Evolutionary conservation across 1,140 invertebrate species (phyloP).

Genomic region (Drosophila sproati): DNA sequence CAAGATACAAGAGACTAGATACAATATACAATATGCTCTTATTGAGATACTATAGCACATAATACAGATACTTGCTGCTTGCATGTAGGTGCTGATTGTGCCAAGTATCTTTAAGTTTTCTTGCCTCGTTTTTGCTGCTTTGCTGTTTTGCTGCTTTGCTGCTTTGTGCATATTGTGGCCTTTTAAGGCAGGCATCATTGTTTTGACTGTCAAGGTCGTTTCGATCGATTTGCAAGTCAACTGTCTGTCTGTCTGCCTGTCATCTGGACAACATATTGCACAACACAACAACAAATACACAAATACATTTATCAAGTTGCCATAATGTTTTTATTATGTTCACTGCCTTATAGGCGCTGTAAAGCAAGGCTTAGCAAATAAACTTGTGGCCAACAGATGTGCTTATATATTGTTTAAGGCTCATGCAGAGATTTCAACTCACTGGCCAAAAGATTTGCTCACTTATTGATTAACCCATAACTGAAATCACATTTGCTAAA

Average conservation of each 20-base stretch:
- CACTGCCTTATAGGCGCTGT: slow-evolving; percentile 21
- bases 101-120: slow-evolving; percentile 40
- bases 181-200: slow-evolving; percentile 70
- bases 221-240: slow-evolving; percentile 64
- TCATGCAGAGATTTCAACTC: background rate
- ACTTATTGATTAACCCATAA: background rate
- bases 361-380: slow-evolving; percentile 3
- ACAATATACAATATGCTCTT: slow-evolving; percentile 33
- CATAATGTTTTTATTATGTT: slow-evolving; percentile 29
- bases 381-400: slow-evolving; percentile 42
- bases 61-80: slow-evolving; percentile 37
- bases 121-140: background rate
- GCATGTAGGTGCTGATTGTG: slow-evolving; percentile 62
- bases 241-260: slow-evolving; percentile 38
- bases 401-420: background rate
- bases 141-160: slow-evolving; percentile 18
- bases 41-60: slow-evolving; percentile 30
- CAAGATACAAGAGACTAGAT: slow-evolving; percentile 41
- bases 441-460: background rate
- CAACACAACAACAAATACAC: background rate
- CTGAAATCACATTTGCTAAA: background rate
- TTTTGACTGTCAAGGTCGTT: slow-evolving; percentile 81
- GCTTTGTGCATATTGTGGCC: slow-evolving; percentile 47
- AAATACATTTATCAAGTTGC: slow-evolving; percentile 7
- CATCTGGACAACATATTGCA: slow-evolving; percentile 43